Evolutionary conservation across 2,113 vertebrate genomes (phyloP), one percentile per base, ranked within the genome.

Genomic region (Calyptommatus sinebrachiatus): DNA sequence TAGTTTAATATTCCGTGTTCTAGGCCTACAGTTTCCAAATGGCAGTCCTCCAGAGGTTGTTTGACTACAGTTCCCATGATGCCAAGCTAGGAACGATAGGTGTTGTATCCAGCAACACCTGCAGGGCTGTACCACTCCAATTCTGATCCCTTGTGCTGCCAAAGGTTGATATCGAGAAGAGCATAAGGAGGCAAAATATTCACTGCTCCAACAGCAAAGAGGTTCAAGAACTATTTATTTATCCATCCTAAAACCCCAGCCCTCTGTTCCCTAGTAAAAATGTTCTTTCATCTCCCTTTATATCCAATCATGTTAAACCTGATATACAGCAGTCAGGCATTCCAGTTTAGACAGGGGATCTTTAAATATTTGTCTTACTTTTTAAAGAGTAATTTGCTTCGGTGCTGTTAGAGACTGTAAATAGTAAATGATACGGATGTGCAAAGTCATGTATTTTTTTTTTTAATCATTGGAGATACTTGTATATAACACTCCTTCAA

Each of bases 341-440:
- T 90, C 85, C 73, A 77, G 35, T 66, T 90, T 85, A 88, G 83
- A 85, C 88, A 88, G 50, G n/a, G 80, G 79, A 84, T 85, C 81
- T 89, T 90, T 88, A 88, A 85, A 86, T 69, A 83, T 79, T 71
- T 81, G 85, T 87, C 78, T 88, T 88, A 84, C 73, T 89, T 88
- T 82, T 71, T 50, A 73, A 75, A 66, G 75, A 29, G 81, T 91
- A 88, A 93, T 91, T 92, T 92, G 79, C 85, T 90, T 91, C 85
- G 71, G 75, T 87, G 79, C 83, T 88, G 69, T 90, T 90, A 78
- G 76, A 69, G 75, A 77, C 57, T 85, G 73, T 79, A 84, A 82
- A 82, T 68, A 76, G 87, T 83, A 78, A 89, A 76, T 50, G 66
- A 29, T 78, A n/a, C 73, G 24, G 26, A 41, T 29, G 87, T 88